Percentiles rank a stretch among this genome's conserved stretches.
phyloP scores from a whole-genome alignment of 2,797 vertebrate species.

The Thalassophryne amazonica region DNA sequence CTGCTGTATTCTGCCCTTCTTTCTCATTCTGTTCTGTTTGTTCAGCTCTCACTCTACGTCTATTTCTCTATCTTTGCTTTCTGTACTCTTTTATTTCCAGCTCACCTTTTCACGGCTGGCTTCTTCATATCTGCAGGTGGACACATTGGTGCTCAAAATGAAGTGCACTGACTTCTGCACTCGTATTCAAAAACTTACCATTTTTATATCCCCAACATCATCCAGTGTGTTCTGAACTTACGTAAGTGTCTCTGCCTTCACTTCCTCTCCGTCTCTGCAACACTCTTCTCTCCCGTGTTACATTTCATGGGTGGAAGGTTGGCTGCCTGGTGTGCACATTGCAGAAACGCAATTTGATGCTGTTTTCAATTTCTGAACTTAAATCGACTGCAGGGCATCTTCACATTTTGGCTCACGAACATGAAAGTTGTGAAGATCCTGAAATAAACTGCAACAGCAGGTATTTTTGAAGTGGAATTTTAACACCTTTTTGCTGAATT shows the following conservation, averaged over 20 bases:
- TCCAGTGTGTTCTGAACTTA: background rate
- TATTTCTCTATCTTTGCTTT: background rate
- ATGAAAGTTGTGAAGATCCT: background rate
- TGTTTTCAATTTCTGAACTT: conserved; percentile 13
- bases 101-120: background rate
- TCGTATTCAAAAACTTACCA: conserved; percentile 23
- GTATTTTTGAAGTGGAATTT: conserved; percentile 7
- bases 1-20: conserved; percentile 6
- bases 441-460: background rate
- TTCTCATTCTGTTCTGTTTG: conserved; percentile 1
- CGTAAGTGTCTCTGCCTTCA: conserved; percentile 3
- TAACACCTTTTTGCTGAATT: too few species aligned
- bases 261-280: background rate
- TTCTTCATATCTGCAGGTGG: conserved; percentile 1
- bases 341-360: background rate
- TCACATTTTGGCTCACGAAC: background rate
- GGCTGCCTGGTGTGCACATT: background rate
- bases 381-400: background rate
- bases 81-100: background rate
- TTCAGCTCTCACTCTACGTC: background rate
- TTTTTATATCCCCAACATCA: background rate
- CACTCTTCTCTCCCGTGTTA: background rate
- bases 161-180: conserved; percentile 2
- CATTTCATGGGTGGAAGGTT: background rate
- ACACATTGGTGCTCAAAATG: conserved; percentile 6